Percentiles rank a stretch among this genome's conserved stretches.
phyloP scores from a whole-genome alignment of 1,140 invertebrate genomes.

The Euwallacea fornicatus region DNA sequence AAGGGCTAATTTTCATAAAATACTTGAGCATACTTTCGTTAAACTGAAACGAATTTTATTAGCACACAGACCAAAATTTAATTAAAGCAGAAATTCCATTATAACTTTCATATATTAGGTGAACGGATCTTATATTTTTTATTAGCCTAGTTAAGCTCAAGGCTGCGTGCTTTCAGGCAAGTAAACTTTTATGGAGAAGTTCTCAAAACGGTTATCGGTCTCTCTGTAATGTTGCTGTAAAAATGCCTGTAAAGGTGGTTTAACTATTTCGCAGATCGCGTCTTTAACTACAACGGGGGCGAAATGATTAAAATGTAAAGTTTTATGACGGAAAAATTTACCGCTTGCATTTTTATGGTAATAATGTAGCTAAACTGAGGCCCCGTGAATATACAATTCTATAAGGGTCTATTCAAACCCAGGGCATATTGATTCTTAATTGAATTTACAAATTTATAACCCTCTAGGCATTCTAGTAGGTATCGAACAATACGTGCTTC shows the following conservation, averaged over 20 bases:
- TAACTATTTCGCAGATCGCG: conserved; percentile 9
- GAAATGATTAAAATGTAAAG: conserved; percentile 1
- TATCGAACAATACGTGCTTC: too few relatives aligned
- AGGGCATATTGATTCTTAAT: conserved; percentile 6
- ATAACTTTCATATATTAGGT: conserved; percentile 13
- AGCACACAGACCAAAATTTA: conserved; percentile 1
- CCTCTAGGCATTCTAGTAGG: neutral
- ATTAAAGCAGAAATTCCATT: conserved; percentile 16
- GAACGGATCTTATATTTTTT: conserved; percentile 4
- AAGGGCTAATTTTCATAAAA: neutral
- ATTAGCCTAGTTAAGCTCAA: conserved; percentile 5
- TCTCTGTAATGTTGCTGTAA: conserved; percentile 11
- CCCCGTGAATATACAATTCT: too few relatives aligned
- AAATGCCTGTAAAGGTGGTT: conserved; percentile 1
- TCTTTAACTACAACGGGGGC: conserved; percentile 1
- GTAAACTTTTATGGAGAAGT: conserved; percentile 1
- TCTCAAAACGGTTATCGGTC: conserved; percentile 2
- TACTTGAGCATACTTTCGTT: neutral
- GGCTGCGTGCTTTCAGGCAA: conserved; percentile 3
- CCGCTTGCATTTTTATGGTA: too few relatives aligned
- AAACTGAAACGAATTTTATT: conserved; percentile 1
- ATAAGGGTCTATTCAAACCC: too few relatives aligned
- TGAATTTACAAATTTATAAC: neutral
- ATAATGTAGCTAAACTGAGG: too few relatives aligned
- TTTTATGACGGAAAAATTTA: neutral